A percentile compares a stretch with the other conserved stretches of the same genome.
phyloP scores from a whole-genome alignment of 2,797 vertebrate genomes.

The Saxicola maurus region DNA sequence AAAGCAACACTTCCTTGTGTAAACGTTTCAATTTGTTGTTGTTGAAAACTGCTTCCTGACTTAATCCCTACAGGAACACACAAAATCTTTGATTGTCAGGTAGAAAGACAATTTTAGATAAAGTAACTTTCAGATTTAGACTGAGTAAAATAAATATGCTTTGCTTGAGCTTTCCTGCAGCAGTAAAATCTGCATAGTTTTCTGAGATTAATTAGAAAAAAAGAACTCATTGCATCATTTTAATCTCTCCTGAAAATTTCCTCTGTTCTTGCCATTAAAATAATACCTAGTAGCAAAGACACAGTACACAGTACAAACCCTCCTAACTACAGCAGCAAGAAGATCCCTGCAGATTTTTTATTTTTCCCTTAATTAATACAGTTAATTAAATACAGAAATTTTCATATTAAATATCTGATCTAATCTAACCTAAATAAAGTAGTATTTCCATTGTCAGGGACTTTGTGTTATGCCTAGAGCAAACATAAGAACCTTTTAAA shows the following conservation, averaged over 20 bases:
- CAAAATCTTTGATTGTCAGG: constrained; percentile 65
- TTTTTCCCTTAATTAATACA: neutral
- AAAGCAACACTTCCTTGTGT: constrained; percentile 78
- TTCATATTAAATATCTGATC: neutral
- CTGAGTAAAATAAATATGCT: constrained; percentile 13
- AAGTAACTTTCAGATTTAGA: constrained; percentile 8
- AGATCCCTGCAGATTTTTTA: neutral
- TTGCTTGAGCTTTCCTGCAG: neutral
- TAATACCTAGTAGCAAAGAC: neutral
- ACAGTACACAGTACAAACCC: neutral
- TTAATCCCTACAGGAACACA: constrained; percentile 67
- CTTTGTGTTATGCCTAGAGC: neutral
- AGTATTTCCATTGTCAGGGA: neutral
- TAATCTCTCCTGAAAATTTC: neutral
- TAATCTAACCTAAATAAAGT: neutral
- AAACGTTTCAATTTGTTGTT: constrained; percentile 80
- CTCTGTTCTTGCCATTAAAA: neutral
- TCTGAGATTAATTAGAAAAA: neutral
- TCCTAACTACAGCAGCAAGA: neutral
- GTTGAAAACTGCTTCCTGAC: constrained; percentile 75
- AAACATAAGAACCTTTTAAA: neutral
- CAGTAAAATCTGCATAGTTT: constrained; percentile 34
- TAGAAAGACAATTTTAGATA: constrained; percentile 58
- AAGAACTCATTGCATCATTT: neutral
- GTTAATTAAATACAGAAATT: constrained; percentile 17